A percentile compares a stretch with the other conserved stretches of the same genome.
Evolutionary conservation across 2,888 invertebrate genomes (phyloP).

Genomic region (Lottia gigantea): DNA sequence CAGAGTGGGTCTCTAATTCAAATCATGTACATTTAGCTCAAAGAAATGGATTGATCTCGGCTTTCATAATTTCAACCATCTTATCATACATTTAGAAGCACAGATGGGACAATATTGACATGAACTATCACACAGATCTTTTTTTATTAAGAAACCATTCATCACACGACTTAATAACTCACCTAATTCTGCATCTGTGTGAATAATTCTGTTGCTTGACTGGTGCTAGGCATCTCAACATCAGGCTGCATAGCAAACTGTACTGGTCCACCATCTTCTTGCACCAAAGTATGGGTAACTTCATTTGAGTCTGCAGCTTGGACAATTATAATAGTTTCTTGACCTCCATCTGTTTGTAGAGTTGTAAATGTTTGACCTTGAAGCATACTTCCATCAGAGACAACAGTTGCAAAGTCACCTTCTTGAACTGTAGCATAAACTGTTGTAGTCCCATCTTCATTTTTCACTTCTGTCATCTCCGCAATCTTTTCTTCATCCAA

Average conservation of each 20-base stretch:
- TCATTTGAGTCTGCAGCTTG: constrained; percentile 59
- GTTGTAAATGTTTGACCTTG: constrained; percentile 56
- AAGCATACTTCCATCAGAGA: constrained; percentile 46
- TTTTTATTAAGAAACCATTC: too few relatives aligned
- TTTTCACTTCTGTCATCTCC: constrained; percentile 36
- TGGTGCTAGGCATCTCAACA: constrained; percentile 27
- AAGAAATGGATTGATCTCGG: too few relatives aligned
- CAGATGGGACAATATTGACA: too few relatives aligned
- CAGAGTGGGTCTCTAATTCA: too few relatives aligned
- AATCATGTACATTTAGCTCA: too few relatives aligned
- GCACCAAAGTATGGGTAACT: constrained; percentile 60
- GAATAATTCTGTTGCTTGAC: constrained; percentile 33
- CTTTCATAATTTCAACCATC: too few relatives aligned
- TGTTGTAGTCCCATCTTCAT: constrained; percentile 37
- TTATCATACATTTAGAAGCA: too few relatives aligned
- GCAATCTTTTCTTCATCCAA: constrained; percentile 38
- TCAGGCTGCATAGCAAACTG: constrained; percentile 51
- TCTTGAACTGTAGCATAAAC: constrained; percentile 38
- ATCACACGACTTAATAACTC: not conserved
- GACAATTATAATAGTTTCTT: constrained; percentile 62
- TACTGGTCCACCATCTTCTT: constrained; percentile 51
- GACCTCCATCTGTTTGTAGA: constrained; percentile 55
- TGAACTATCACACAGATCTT: not conserved
- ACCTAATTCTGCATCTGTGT: constrained; percentile 28
- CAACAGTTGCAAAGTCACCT: constrained; percentile 46